Conservation (phyloP, 2,888 invertebrate species). For the Teinopalpus imperialis region DNA sequence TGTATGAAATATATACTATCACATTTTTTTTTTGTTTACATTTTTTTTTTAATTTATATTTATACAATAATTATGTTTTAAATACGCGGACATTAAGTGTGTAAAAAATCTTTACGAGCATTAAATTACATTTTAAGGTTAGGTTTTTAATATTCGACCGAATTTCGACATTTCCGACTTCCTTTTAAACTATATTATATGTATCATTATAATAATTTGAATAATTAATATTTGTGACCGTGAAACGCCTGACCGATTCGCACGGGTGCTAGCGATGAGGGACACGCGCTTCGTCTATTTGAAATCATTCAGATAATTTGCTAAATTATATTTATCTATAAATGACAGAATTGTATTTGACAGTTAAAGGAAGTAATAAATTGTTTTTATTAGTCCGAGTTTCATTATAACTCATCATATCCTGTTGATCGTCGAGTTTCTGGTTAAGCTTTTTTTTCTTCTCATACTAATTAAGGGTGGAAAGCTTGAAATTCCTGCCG, state of each 20-base stretch:
- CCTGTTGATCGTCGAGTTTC: too few relatives aligned
- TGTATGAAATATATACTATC: not conserved
- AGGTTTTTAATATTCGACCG: slow-evolving; percentile 52
- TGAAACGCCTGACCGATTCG: slow-evolving; percentile 58
- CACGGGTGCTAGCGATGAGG: slow-evolving; percentile 63
- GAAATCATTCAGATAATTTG: slow-evolving; percentile 31
- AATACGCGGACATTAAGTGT: too few relatives aligned
- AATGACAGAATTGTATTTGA: slow-evolving; percentile 33
- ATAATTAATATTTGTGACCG: slow-evolving; percentile 25
- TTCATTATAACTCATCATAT: too few relatives aligned
- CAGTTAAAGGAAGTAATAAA: slow-evolving; percentile 69
- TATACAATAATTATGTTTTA: too few relatives aligned
- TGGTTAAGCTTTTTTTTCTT: too few relatives aligned
- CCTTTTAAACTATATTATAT: slow-evolving; percentile 43
- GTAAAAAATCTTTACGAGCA: slow-evolving; percentile 62
- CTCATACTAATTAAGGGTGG: too few relatives aligned
- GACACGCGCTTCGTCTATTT: slow-evolving; percentile 33
- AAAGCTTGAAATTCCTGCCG: too few relatives aligned
- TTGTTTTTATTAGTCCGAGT: slow-evolving; percentile 52
- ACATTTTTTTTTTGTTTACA: too few relatives aligned
- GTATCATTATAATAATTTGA: slow-evolving; percentile 6
- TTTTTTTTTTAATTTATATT: too few relatives aligned
- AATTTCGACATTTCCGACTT: slow-evolving; percentile 65
- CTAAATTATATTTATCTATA: slow-evolving; percentile 12
- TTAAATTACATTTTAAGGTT: slow-evolving; percentile 50